These are phyloP conservation scores for Watersipora subatra DNA, from an alignment of 1,140 invertebrate genomes.

Conservation along the genomic window DNA sequence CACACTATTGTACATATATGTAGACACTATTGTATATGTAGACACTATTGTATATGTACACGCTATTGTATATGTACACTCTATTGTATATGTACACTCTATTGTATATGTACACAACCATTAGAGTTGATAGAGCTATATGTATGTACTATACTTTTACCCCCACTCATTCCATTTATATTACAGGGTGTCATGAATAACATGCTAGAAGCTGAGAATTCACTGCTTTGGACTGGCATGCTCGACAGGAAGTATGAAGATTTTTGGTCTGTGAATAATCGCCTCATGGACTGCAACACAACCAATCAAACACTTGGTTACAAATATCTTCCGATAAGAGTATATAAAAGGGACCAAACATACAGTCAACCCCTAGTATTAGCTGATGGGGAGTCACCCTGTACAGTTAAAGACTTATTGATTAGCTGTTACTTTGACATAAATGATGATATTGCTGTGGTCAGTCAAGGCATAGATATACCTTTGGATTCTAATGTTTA, in stretches of 20 bases:
- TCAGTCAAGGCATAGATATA: conserved; percentile 77
- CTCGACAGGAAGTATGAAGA: background rate
- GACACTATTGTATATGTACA: too few species aligned
- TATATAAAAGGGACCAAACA: background rate
- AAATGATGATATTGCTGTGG: conserved; percentile 42
- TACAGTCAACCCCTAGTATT: background rate
- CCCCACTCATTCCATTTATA: too few species aligned
- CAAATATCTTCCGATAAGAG: background rate
- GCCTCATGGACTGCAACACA: background rate
- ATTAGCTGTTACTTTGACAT: conserved; percentile 3
- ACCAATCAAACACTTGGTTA: background rate
- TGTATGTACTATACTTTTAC: too few species aligned
- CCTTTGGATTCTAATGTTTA: conserved; percentile 80
- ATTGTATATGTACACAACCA: too few species aligned
- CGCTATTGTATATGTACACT: too few species aligned
- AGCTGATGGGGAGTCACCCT: too few species aligned
- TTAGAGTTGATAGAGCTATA: too few species aligned
- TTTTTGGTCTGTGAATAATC: background rate
- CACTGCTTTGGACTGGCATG: background rate
- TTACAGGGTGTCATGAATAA: background rate
- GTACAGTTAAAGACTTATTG: too few species aligned
- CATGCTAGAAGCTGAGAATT: background rate
- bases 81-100: too few species aligned
- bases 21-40: too few species aligned
- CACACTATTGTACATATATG: too few species aligned